phyloP scores from a whole-genome alignment of 2,797 vertebrate genomes.

The Alfaro cultratus region DNA sequence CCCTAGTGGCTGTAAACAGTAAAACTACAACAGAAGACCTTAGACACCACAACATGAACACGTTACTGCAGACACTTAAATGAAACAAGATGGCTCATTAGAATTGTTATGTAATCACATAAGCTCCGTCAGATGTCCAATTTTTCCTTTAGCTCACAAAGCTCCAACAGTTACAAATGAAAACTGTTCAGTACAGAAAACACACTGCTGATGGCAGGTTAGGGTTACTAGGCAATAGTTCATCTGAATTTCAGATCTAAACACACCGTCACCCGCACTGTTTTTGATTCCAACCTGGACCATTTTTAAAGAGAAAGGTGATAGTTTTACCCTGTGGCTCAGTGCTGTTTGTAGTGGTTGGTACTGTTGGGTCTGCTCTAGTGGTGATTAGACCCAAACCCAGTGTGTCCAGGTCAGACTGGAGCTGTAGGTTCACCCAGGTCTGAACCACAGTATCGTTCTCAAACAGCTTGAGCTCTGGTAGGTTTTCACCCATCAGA shows the following conservation, averaged over 20 bases:
- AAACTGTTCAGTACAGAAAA: not conserved
- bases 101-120: not conserved
- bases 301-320: not conserved
- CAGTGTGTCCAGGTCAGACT: conserved; percentile 58
- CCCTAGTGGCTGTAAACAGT: not conserved
- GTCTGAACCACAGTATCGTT: conserved; percentile 42
- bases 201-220: not conserved
- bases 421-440: conserved; percentile 62
- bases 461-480: conserved; percentile 73
- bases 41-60: not conserved
- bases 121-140: not conserved
- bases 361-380: not conserved
- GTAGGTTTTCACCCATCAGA: conserved; percentile 51
- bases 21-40: not conserved
- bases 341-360: not conserved
- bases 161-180: not conserved
- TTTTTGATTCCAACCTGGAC: not conserved
- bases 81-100: not conserved
- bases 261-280: too few relatives aligned
- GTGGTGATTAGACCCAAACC: conserved; percentile 42
- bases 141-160: not conserved
- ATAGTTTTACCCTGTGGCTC: not conserved
- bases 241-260: not conserved
- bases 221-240: too few relatives aligned
- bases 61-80: not conserved